Conservation (phyloP, 1,140 invertebrate genomes). For the Lepidurus couesii region DNA sequence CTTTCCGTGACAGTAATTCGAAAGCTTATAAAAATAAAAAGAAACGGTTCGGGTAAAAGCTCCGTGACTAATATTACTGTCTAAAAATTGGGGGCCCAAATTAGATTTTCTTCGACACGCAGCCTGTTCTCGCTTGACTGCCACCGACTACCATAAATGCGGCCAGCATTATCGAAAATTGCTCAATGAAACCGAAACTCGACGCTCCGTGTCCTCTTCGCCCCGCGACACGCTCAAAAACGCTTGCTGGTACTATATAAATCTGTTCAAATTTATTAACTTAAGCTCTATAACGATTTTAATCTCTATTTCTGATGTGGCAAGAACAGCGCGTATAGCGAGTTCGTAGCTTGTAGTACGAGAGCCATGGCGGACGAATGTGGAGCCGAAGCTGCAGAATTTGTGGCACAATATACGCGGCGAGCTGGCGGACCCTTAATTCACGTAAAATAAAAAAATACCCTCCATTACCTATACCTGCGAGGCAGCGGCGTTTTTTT, state of each 20-base stretch:
- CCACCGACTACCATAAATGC: not conserved
- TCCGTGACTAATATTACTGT: not conserved
- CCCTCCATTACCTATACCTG: not conserved
- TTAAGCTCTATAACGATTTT: not conserved
- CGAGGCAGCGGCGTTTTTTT: not conserved
- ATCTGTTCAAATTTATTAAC: not conserved
- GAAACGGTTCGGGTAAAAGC: not conserved
- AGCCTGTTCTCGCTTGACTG: constrained; percentile 20
- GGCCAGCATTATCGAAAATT: constrained; percentile 10
- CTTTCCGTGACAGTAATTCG: constrained; percentile 26
- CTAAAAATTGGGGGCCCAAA: not conserved
- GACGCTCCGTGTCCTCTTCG: constrained; percentile 19
- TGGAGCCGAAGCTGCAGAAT: constrained; percentile 28
- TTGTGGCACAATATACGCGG: constrained; percentile 26
- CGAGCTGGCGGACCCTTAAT: constrained; percentile 18
- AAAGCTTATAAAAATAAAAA: not conserved
- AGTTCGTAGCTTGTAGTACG: constrained; percentile 26
- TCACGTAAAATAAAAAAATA: constrained; percentile 26
- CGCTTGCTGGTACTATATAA: not conserved
- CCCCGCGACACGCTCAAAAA: not conserved
- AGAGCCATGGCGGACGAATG: constrained; percentile 25
- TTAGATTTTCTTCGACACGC: constrained; percentile 19
- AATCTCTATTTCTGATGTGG: not conserved
- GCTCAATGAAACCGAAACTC: not conserved
- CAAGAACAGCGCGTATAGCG: constrained; percentile 22